Base-by-base conservation (phyloP, 2,113 vertebrate genomes). In the Excalfactoria chinensis region DNA sequence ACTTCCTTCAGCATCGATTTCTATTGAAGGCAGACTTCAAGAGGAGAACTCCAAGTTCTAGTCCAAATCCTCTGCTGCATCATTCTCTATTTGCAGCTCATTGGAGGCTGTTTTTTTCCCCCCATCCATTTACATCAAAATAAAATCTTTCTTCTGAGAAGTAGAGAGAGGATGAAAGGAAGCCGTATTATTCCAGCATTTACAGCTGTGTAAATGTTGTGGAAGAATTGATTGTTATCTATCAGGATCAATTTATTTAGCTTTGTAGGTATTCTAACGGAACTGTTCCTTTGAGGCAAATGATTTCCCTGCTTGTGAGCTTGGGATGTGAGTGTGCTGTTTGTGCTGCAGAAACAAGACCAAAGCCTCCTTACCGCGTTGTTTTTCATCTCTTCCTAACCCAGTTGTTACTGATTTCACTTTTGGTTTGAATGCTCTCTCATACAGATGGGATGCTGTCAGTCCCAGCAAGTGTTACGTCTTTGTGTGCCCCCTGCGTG, bases 361-460 rank as follows among this genome's bases (percentile, higher is more conserved):
- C 40, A 82, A 75, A 58, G 5, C 1, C 7, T 34, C 17, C 34
- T 75, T 37, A 5, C 4, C 56, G 16, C 53, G 7, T 49, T 0
- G 6, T 44, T 43, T 34, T 51, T 18, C 6, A 0, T 18, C 4
- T 35, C 9, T 41, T 78, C 63, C 9, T 51, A 44, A 71, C 34
- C 76, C 40, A 56, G 3, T 53, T 51, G 0, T 3, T 35, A n/a
- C n/a, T 71, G 60, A 16, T 22, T 73, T 62, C 4, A 35, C 9
- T 91, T 58, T 48, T 69, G 20, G 17, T n/a, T 5, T 74, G 23
- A 1, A 18, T 16, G 8, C 55, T 6, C 7, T 51, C 1, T 49
- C 1, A 1, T 1, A 25, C 5, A 5, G 6, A 16, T 1, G 13
- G 11, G 55, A 35, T 34, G 2, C 18, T 9, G 0, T 11, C 23